These are phyloP conservation scores for Mantis religiosa DNA, from an alignment of 2,888 invertebrate species.

Conservation along the genomic window DNA sequence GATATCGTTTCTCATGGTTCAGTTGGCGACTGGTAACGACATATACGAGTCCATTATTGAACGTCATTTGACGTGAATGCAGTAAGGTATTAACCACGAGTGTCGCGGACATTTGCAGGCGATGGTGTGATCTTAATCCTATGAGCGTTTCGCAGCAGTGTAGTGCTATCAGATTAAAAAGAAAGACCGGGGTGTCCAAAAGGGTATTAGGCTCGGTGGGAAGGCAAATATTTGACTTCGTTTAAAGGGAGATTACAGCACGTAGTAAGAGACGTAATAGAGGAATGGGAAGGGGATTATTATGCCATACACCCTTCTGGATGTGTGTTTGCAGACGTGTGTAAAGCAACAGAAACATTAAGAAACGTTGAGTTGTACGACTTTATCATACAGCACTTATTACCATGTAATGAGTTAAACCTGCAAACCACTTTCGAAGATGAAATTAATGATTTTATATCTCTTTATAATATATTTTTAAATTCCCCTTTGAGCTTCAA, in stretches of 20 bases:
- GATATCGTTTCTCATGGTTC: not conserved
- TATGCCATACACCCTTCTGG: not conserved
- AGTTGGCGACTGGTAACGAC: not conserved
- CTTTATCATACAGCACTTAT: too few relatives aligned
- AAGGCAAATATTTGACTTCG: not conserved
- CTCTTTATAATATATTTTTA: too few relatives aligned
- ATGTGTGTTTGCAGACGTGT: not conserved
- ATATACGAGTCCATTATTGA: not conserved
- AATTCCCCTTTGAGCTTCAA: too few relatives aligned
- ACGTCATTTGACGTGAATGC: not conserved
- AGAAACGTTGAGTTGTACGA: not conserved
- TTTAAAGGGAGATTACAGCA: not conserved
- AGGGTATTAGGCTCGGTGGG: not conserved
- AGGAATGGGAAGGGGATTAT: not conserved
- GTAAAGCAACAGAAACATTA: not conserved
- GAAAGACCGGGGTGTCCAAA: not conserved
- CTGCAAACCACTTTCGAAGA: too few relatives aligned
- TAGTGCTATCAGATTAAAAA: not conserved
- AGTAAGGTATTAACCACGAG: not conserved
- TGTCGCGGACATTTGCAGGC: not conserved
- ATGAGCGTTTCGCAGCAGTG: too few relatives aligned
- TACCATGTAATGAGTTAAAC: too few relatives aligned
- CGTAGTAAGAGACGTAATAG: not conserved
- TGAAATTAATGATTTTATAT: too few relatives aligned
- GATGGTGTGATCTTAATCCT: not conserved